phyloP scores from a whole-genome alignment of 2,113 vertebrate species.

The Rhinogobius similis region DNA sequence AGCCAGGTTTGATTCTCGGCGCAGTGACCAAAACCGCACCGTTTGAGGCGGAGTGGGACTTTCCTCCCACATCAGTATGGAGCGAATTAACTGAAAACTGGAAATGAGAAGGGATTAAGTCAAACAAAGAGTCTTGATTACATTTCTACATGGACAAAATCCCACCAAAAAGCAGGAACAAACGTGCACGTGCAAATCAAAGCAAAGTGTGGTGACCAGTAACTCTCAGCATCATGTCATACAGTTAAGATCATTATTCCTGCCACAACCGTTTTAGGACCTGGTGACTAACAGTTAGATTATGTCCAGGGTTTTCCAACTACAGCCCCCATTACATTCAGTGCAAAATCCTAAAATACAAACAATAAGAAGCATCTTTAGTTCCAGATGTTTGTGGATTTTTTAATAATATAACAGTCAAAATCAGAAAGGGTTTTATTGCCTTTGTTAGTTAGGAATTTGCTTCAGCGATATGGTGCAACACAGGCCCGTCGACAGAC shows the following conservation, averaged over 20 bases:
- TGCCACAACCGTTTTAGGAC: neutral
- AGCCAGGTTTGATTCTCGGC: neutral
- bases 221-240: neutral
- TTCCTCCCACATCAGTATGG: slow-evolving; percentile 3
- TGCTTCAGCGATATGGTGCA: no score
- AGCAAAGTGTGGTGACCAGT: neutral
- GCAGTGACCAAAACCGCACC: neutral
- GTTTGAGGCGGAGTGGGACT: neutral
- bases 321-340: no score
- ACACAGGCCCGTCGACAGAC: no score
- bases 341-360: neutral
- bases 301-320: neutral
- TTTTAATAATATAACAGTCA: no score
- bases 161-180: neutral
- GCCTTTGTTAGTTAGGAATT: no score
- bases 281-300: neutral
- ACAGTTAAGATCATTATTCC: neutral
- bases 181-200: neutral
- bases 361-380: neutral
- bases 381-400: neutral
- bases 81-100: slow-evolving; percentile 2
- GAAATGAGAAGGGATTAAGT: neutral
- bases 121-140: neutral
- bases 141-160: neutral
- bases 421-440: no score